Conservation (phyloP, 2,113 vertebrate species). For the Calyptommatus sinebrachiatus region DNA sequence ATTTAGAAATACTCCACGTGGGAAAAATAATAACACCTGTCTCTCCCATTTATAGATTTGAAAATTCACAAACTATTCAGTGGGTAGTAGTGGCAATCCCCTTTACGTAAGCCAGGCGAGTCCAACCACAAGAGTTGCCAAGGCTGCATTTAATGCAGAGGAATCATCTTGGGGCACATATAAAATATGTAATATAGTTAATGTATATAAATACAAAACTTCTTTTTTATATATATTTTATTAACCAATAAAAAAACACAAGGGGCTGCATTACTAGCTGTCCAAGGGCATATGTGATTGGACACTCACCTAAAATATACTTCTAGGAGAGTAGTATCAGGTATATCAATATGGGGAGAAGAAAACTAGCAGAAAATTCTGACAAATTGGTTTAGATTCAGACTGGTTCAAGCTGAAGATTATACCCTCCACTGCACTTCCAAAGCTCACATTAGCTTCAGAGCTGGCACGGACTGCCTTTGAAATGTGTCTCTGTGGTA, state of each 20-base stretch:
- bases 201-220: no score
- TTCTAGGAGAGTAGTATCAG: background rate
- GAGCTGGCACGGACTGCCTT: background rate
- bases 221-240: no score
- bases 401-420: no score
- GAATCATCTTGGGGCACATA: no score
- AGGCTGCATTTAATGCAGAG: no score
- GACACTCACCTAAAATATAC: background rate
- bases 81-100: slow-evolving; percentile 45
- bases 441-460: background rate
- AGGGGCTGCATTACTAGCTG: no score
- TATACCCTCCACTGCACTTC: no score
- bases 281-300: no score
- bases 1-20: background rate
- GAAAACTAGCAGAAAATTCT: background rate
- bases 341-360: background rate
- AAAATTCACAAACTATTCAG: slow-evolving; percentile 17
- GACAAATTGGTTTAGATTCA: background rate
- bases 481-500: no score
- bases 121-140: no score
- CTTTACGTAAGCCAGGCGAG: background rate
- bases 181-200: no score
- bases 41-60: background rate
- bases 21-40: background rate
- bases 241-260: no score